Evolutionary conservation across 2,797 vertebrate genomes (phyloP).

Genomic region (Chaenodraco wilsoni): DNA sequence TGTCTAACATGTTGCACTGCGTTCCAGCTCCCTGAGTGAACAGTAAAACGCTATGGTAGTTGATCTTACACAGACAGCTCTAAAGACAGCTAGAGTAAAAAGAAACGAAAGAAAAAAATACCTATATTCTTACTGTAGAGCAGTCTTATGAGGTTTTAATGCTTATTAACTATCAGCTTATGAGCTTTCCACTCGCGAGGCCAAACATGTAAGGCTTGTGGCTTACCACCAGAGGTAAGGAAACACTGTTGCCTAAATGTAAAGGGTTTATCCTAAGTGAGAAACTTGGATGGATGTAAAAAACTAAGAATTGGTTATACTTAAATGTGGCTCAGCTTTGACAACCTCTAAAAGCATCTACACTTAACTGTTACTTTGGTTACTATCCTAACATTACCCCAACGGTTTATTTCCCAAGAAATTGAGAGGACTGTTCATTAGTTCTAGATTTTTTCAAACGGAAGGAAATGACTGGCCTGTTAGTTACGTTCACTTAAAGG

Average conservation of each 20-base stretch:
- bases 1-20: constrained; percentile 45
- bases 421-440: not conserved
- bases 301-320: not conserved
- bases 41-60: constrained; percentile 37
- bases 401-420: not conserved
- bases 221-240: not conserved
- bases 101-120: not conserved
- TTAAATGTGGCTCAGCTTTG: not conserved
- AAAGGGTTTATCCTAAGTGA: not conserved
- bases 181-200: not conserved
- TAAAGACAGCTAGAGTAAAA: constrained; percentile 20
- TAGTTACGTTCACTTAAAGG: not conserved
- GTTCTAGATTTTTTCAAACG: not conserved
- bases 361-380: not conserved
- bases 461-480: not conserved
- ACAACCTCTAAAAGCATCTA: not conserved
- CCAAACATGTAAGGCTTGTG: not conserved
- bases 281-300: not conserved
- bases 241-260: not conserved
- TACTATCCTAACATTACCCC: not conserved
- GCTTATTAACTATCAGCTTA: not conserved
- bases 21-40: constrained; percentile 36
- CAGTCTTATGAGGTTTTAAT: constrained; percentile 2
- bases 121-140: constrained; percentile 9
- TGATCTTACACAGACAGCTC: constrained; percentile 35